Evolutionary conservation across 2,888 invertebrate genomes (phyloP).

Genomic region (Acanthacorydalis orientalis): DNA sequence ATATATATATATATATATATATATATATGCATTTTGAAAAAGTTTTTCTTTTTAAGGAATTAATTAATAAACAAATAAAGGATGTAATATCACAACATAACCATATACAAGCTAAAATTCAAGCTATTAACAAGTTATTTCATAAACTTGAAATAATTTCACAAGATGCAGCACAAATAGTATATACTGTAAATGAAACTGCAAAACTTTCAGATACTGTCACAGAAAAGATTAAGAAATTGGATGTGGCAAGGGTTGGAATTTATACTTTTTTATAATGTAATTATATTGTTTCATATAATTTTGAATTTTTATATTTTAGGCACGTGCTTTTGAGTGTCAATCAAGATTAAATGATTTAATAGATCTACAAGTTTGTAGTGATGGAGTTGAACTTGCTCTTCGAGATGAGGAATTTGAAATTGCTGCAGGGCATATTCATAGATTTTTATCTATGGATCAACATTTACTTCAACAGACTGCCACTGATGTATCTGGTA

Average conservation of each 20-base stretch:
- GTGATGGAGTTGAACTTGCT: conserved; percentile 92
- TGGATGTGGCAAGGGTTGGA: conserved; percentile 79
- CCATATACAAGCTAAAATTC: conserved; percentile 63
- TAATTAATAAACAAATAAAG: conserved; percentile 52
- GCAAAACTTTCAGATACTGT: conserved; percentile 84
- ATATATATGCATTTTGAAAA: too few species aligned
- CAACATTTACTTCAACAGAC: conserved; percentile 62
- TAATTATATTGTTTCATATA: conserved; percentile 1
- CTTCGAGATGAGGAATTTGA: conserved; percentile 92
- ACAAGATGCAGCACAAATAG: conserved; percentile 62
- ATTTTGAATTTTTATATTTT: conserved; percentile 12
- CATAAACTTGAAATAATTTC: conserved; percentile 63
- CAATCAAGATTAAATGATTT: conserved; percentile 89
- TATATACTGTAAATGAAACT: conserved; percentile 72
- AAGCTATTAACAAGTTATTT: conserved; percentile 62
- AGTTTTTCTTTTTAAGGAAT: too few species aligned
- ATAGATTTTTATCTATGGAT: conserved; percentile 86
- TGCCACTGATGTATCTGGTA: conserved; percentile 55
- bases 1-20: neutral
- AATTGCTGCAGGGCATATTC: conserved; percentile 88
- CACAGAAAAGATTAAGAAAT: conserved; percentile 83
- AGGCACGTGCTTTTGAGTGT: conserved; percentile 86
- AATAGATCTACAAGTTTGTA: conserved; percentile 86
- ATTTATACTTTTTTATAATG: conserved; percentile 1
- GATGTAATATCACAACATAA: conserved; percentile 56